Evolutionary conservation across 2,113 vertebrate genomes (phyloP), one percentile per base, ranked within the genome.

Genomic region (Mystacornis crossleyi): DNA sequence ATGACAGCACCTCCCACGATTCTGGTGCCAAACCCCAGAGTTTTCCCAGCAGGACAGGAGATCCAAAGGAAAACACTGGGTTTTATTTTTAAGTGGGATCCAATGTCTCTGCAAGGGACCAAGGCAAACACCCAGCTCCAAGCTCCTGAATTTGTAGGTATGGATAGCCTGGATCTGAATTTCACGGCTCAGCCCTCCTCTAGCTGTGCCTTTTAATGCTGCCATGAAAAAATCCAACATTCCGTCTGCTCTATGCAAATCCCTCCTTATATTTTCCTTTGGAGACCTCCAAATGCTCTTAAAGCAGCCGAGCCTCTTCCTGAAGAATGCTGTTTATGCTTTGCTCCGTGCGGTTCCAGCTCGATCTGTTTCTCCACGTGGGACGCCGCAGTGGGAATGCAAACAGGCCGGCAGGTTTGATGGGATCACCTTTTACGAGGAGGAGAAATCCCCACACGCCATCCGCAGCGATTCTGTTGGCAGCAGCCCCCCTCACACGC

Each of bases 241-340:
- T 95, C 91, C 94, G 72, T 85, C 81, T 87, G 81, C 53, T 67
- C 0, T 5, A 69, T 85, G 87, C 91, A 93, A 96, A 95, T 89
- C 70, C 81, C 54, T 72, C 89, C 48, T 84, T 92, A 29, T 85
- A 85, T 94, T 93, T 96, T 79, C 73, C 61, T 93, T 95, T 1
- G 4, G 93, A 93, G 93, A 95, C 69, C 91, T 79, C 77, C 73
- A 29, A 86, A 21, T 9, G 42, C 89, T 91, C 89, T 57, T 95
- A 96, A 96, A 95, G 43, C 61, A 34, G 73, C 25, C 29, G 28
- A 94, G 65, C 36, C 82, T 34, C 81, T 93, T 86, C 89, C 86
- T 53, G 65, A 93, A 75, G 91, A 95, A 95, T 78, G 65, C 69
- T 91, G 80, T 74, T 95, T 93, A 81, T 9, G 38, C 81, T 87